These are phyloP conservation scores for Camptogramma bilineatum DNA, from an alignment of 2,888 invertebrate genomes.

Conservation along the genomic window DNA sequence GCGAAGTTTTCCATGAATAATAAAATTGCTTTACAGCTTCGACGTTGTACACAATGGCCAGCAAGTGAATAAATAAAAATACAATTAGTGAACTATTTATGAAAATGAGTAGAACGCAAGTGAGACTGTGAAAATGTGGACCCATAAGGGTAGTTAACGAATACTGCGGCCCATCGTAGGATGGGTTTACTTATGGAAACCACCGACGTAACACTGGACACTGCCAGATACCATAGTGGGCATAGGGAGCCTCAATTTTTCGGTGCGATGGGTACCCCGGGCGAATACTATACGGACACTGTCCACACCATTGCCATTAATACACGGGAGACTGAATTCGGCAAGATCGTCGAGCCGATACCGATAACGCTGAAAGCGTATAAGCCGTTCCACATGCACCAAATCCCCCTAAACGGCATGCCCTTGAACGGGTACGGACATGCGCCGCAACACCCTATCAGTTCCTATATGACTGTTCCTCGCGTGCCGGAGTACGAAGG, in stretches of 20 bases:
- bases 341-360: conserved; percentile 73
- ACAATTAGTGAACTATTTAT: conserved; percentile 31
- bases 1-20: conserved; percentile 33
- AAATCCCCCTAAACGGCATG: conserved; percentile 56
- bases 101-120: conserved; percentile 61
- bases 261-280: conserved; percentile 71
- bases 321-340: conserved; percentile 77
- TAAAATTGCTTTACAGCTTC: conserved; percentile 38
- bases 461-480: conserved; percentile 57
- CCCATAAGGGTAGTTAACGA: conserved; percentile 59
- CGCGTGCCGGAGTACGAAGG: conserved; percentile 55
- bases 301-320: conserved; percentile 76
- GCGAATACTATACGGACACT: conserved; percentile 68
- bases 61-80: conserved; percentile 41
- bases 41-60: conserved; percentile 35
- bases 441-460: conserved; percentile 59
- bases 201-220: conserved; percentile 76
- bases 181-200: conserved; percentile 84
- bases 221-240: conserved; percentile 67
- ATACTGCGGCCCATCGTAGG: conserved; percentile 67
- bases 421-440: conserved; percentile 53
- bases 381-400: conserved; percentile 63
- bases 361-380: conserved; percentile 73
- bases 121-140: conserved; percentile 59
- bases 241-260: conserved; percentile 63